These are phyloP conservation scores for Julus scanicus DNA, from an alignment of 2,888 invertebrate species.

Conservation along the genomic window DNA sequence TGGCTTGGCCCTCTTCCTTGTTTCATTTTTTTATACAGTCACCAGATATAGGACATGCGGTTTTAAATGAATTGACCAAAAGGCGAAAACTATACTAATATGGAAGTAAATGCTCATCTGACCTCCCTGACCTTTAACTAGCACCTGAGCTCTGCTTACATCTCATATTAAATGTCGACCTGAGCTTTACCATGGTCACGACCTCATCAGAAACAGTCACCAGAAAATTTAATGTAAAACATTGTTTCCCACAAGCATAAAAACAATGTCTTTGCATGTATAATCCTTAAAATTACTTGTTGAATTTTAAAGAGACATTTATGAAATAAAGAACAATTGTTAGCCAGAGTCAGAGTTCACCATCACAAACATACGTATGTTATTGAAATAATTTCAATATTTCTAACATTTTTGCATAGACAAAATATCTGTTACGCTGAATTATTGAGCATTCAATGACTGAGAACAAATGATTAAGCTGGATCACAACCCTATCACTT, in stretches of 20 bases:
- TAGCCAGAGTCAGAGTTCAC: too few relatives aligned
- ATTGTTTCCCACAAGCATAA: not conserved
- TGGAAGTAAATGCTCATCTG: not conserved
- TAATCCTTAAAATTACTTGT: not conserved
- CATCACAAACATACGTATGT: too few relatives aligned
- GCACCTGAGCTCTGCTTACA: not conserved
- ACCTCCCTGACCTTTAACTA: not conserved
- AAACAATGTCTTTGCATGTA: not conserved
- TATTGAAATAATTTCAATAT: too few relatives aligned
- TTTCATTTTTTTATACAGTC: not conserved
- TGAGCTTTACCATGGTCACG: not conserved
- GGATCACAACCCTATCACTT: too few relatives aligned
- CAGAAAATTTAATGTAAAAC: not conserved
- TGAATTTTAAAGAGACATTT: not conserved
- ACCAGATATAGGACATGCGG: conserved; percentile 6
- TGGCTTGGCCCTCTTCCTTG: conserved; percentile 7
- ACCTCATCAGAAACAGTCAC: not conserved
- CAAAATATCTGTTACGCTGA: too few relatives aligned
- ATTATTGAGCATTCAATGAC: too few relatives aligned
- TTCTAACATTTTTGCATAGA: too few relatives aligned
- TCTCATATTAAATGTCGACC: not conserved
- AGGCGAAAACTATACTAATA: conserved; percentile 19
- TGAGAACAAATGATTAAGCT: too few relatives aligned
- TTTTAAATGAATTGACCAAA: conserved; percentile 6
- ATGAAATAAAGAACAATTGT: not conserved